Evolutionary conservation across 2,888 invertebrate species (phyloP).

Genomic region (Oscheius sp.): DNA sequence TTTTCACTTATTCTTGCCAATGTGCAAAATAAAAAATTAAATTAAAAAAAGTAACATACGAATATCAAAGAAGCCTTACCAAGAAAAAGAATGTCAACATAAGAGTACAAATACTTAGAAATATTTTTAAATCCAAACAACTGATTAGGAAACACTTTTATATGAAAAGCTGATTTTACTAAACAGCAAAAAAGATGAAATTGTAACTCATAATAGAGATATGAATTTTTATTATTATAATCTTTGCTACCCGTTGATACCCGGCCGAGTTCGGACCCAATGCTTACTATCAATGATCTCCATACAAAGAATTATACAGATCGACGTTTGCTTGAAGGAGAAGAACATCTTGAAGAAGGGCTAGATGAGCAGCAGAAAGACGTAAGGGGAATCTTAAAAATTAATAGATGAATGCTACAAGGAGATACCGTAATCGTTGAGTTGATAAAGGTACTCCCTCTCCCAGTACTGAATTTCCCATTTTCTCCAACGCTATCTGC

Average conservation of each 20-base stretch:
- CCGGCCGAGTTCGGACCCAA: conserved; percentile 24
- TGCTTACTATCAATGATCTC: conserved; percentile 13
- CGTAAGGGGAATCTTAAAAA: conserved; percentile 49
- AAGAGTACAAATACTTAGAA: no score
- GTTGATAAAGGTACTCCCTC: conserved; percentile 51
- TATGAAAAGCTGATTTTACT: no score
- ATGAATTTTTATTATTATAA: conserved; percentile 1
- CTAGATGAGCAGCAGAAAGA: conserved; percentile 45
- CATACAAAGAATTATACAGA: conserved; percentile 44
- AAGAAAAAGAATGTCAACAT: no score
- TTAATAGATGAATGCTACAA: not conserved
- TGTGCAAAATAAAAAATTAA: no score
- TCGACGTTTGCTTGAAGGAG: conserved; percentile 56
- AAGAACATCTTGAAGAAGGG: conserved; percentile 42
- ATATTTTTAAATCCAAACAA: no score
- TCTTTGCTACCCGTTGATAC: conserved; percentile 18
- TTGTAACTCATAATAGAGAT: not conserved
- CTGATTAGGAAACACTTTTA: no score
- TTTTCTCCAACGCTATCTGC: conserved; percentile 46
- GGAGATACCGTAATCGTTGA: conserved; percentile 37
- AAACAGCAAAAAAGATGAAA: not conserved
- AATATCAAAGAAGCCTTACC: no score
- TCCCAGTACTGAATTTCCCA: conserved; percentile 43
- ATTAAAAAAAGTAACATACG: no score
- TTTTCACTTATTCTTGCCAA: no score